Conservation (phyloP, 2,797 vertebrate species). For the Microcaecilia unicolor region DNA sequence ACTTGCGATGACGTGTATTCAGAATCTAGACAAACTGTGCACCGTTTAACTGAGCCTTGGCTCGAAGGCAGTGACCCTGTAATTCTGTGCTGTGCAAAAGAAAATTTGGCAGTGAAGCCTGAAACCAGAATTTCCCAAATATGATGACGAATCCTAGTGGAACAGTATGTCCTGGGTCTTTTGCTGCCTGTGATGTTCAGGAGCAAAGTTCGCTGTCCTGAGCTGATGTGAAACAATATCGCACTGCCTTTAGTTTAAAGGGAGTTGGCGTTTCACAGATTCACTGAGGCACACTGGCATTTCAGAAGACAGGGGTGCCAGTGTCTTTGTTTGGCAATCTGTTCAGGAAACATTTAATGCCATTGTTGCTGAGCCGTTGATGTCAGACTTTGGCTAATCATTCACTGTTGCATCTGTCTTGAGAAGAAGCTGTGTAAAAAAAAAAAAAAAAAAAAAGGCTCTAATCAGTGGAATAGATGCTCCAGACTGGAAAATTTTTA, state of each 20-base stretch:
- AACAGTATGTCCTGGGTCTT: constrained; percentile 1
- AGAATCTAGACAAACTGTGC: too few species aligned
- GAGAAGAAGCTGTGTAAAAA: constrained; percentile 14
- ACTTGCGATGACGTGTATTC: too few species aligned
- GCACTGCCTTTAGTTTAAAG: constrained; percentile 17
- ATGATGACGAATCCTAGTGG: constrained; percentile 7
- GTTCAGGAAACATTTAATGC: constrained; percentile 20
- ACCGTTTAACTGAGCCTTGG: too few species aligned
- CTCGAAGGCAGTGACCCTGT: not conserved
- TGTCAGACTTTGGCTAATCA: constrained; percentile 22
- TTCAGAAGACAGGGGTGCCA: constrained; percentile 32
- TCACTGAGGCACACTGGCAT: constrained; percentile 27
- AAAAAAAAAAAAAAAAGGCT: constrained; percentile 22
- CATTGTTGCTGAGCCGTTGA: constrained; percentile 20
- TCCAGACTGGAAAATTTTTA: too few species aligned
- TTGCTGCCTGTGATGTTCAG: constrained; percentile 14
- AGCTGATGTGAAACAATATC: constrained; percentile 15
- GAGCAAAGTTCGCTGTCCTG: constrained; percentile 11
- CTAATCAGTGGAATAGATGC: too few species aligned
- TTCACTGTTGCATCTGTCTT: constrained; percentile 7
- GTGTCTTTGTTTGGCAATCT: too few species aligned
- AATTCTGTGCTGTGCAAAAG: not conserved
- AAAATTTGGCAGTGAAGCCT: not conserved
- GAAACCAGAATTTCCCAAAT: constrained; percentile 16
- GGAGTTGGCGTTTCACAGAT: constrained; percentile 12